A percentile compares a stretch with the other conserved stretches of the same genome.
phyloP scores from a whole-genome alignment of 2,888 invertebrate genomes.

The Sialis lutaria region DNA sequence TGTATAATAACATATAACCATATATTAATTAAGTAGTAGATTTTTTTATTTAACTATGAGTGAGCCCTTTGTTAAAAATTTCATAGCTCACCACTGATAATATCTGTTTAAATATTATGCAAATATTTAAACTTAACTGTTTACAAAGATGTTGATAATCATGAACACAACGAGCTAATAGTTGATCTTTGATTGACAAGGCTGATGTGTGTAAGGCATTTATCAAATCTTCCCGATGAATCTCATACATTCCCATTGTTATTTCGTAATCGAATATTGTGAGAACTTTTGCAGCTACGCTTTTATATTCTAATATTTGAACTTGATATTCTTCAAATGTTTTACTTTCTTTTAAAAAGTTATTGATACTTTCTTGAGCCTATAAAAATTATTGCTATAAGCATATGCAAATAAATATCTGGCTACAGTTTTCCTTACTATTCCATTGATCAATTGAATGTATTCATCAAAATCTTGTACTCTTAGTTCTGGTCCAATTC shows the following conservation, averaged over 20 bases:
- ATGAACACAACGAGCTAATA: slow-evolving; percentile 56
- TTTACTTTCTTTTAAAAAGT: slow-evolving; percentile 47
- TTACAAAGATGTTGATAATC: slow-evolving; percentile 68
- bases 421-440: slow-evolving; percentile 21
- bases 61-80: too few relatives aligned
- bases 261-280: slow-evolving; percentile 41
- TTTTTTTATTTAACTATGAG: too few relatives aligned
- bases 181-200: slow-evolving; percentile 43
- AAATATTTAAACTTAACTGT: slow-evolving; percentile 25
- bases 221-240: slow-evolving; percentile 66
- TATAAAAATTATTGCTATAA: slow-evolving; percentile 16
- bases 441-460: slow-evolving; percentile 55
- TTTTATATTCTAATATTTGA: slow-evolving; percentile 41
- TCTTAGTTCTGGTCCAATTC: slow-evolving; percentile 53
- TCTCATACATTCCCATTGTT: slow-evolving; percentile 74
- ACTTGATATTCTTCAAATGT: slow-evolving; percentile 45
- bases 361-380: slow-evolving; percentile 41
- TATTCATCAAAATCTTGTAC: slow-evolving; percentile 69
- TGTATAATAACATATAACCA: too few relatives aligned
- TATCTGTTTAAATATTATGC: background rate
- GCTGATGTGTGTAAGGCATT: slow-evolving; percentile 50
- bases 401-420: background rate
- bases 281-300: slow-evolving; percentile 41
- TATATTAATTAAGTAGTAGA: too few relatives aligned
- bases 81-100: too few relatives aligned